These are phyloP conservation scores for Stichopus chloronotus DNA, from an alignment of 35 echinoderm and acorn worm species.

Conservation along the genomic window DNA sequence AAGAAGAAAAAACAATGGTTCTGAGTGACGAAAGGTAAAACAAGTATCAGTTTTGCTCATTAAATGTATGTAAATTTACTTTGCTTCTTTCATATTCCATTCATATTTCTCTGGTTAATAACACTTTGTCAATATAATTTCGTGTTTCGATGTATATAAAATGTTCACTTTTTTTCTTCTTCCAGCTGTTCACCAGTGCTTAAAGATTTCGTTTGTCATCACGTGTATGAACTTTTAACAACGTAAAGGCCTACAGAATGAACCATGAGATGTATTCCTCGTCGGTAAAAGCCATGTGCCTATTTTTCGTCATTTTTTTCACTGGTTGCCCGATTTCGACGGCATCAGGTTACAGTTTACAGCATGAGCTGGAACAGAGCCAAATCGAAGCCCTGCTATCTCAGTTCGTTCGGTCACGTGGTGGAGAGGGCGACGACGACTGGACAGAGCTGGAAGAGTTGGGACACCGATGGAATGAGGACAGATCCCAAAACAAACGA, in stretches of 20 bases:
- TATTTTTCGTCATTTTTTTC: neutral
- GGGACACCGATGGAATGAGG: neutral
- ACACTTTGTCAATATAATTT: too few species aligned
- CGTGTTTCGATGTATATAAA: too few species aligned
- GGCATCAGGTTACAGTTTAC: neutral
- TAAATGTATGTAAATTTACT: too few species aligned
- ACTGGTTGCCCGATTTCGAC: slow-evolving; percentile 1
- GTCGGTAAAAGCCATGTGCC: slow-evolving; percentile 12
- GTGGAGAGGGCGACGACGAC: neutral
- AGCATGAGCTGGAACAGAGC: slow-evolving; percentile 8
- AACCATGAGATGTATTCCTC: neutral
- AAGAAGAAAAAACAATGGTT: too few species aligned
- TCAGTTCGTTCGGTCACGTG: neutral
- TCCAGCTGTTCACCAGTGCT: too few species aligned
- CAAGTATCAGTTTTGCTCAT: too few species aligned
- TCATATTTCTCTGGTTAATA: too few species aligned
- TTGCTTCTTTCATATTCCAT: too few species aligned
- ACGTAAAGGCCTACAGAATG: neutral
- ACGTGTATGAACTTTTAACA: too few species aligned
- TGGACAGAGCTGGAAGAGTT: neutral
- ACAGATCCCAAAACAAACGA: neutral
- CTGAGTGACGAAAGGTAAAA: too few species aligned
- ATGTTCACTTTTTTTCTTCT: too few species aligned
- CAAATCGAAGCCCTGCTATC: slow-evolving; percentile 16
- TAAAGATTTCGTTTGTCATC: too few species aligned